A percentile compares a stretch with the other conserved stretches of the same genome.
phyloP scores from a whole-genome alignment of 2,888 invertebrate genomes.

The Stenichneumon culpator region DNA sequence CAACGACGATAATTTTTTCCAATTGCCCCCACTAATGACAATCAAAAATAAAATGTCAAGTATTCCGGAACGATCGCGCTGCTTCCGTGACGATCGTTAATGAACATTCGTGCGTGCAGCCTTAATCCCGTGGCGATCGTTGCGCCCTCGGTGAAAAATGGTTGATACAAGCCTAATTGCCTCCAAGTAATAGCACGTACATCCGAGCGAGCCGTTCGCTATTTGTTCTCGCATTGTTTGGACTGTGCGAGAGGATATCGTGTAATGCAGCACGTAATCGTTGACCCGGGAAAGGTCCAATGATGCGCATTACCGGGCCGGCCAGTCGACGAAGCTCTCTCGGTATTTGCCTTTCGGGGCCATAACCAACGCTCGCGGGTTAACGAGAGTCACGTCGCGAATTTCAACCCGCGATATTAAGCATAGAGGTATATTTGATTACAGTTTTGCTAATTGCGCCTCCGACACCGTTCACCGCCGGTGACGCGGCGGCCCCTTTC shows the following conservation, averaged over 20 bases:
- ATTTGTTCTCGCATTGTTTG: conserved; percentile 56
- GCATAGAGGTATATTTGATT: conserved; percentile 77
- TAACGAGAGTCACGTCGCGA: conserved; percentile 72
- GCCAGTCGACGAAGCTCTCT: neutral
- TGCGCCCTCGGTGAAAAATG: too few species aligned
- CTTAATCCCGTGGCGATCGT: too few species aligned
- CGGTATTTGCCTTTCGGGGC: conserved; percentile 55
- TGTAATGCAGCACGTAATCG: conserved; percentile 50
- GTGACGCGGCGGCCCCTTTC: neutral
- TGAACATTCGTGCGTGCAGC: too few species aligned
- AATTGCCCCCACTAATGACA: too few species aligned
- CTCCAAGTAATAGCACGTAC: neutral
- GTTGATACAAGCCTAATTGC: too few species aligned
- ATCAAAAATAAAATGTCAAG: too few species aligned
- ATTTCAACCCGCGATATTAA: conserved; percentile 71
- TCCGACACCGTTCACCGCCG: conserved; percentile 24
- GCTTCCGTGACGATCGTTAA: too few species aligned
- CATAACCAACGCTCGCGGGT: conserved; percentile 64
- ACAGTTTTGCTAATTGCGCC: conserved; percentile 78
- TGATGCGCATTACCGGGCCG: conserved; percentile 33
- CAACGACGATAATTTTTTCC: too few species aligned
- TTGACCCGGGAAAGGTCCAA: conserved; percentile 56
- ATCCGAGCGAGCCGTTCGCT: conserved; percentile 24
- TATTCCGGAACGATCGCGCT: too few species aligned
- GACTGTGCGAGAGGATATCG: conserved; percentile 43